Base-by-base conservation (phyloP, 2,888 invertebrate genomes). In the Elaeidobius kamerunicus region DNA sequence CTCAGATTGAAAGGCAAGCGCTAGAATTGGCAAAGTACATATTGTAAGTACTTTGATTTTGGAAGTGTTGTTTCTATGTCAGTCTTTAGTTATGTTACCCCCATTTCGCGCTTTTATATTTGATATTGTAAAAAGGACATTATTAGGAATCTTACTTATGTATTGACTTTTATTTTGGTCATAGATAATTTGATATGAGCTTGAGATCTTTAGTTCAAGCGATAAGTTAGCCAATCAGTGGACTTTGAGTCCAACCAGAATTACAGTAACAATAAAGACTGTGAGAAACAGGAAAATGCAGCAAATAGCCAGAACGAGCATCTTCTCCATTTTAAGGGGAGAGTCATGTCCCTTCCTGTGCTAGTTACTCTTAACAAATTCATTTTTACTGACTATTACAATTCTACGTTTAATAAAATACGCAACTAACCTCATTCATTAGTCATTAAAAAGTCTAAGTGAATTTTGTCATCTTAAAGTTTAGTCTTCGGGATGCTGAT, bases 401-500 rank as follows among this genome's bases (percentile, higher is more conserved):
- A 16, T 1, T 32, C 7, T 32, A n/a, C n/a, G 11, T 32, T 3
- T n/a, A 11, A 30, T 7, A 30, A 30, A 30, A 18, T 42, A 9
- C 18, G 18, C 16, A 17, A 28, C 38, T 38, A 36, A 46, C 45
- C 45, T 46, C 45, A 46, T 46, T 17, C 36, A 46, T n/a, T 28
- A 4, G n/a, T n/a, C n/a, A n/a, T n/a, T n/a, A n/a, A n/a, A 20
- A 19, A 12, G 14, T 30, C 12, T 12, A 23, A 23, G 23, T 23
- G 23, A 9, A 23, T 23, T 23, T 23, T 9, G 23, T 14, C 16
- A 15, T 35, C 11, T 14, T 32, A 16, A n/a, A 19, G 12, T 42
- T 48, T 55, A 56, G 42, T 56, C 65, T 66, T 56, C 49, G 2
- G 51, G 52, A 49, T 53, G 52, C 48, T 69, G 69, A 36, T 66